Conservation (phyloP, 1,140 invertebrate genomes). For the Drosophila micromelanica region DNA sequence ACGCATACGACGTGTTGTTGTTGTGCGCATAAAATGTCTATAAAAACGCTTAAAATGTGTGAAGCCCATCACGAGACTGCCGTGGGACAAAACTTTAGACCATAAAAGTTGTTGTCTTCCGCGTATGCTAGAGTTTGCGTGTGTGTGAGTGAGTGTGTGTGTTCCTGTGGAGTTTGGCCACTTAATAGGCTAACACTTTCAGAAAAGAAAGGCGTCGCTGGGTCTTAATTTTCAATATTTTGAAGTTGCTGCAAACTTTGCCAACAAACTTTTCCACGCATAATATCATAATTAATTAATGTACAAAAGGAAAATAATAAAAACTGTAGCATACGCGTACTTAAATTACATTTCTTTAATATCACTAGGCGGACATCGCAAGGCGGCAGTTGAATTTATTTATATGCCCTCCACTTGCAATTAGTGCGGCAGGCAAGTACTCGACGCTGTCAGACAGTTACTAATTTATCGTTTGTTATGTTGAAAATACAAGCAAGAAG, state of each 20-base stretch:
- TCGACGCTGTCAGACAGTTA: slow-evolving; percentile 51
- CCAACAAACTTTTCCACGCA: slow-evolving; percentile 43
- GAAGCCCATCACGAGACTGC: slow-evolving; percentile 23
- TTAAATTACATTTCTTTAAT: slow-evolving; percentile 48
- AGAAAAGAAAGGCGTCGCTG: slow-evolving; percentile 24
- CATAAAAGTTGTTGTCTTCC: slow-evolving; percentile 56
- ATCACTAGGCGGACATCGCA: slow-evolving; percentile 9
- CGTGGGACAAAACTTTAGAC: slow-evolving; percentile 48
- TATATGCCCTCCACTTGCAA: slow-evolving; percentile 68
- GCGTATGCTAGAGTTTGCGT: background rate
- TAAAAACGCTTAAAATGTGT: slow-evolving; percentile 74
- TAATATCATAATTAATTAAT: slow-evolving; percentile 76
- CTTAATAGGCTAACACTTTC: slow-evolving; percentile 38
- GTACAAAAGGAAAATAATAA: slow-evolving; percentile 6
- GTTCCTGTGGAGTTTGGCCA: slow-evolving; percentile 3
- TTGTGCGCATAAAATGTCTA: slow-evolving; percentile 67
- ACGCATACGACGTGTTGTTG: slow-evolving; percentile 64
- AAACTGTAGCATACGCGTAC: slow-evolving; percentile 17
- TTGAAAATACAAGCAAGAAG: slow-evolving; percentile 57
- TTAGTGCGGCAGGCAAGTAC: slow-evolving; percentile 69
- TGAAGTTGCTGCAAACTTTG: slow-evolving; percentile 53
- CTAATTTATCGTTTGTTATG: slow-evolving; percentile 81
- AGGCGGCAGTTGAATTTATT: slow-evolving; percentile 59
- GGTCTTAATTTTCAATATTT: slow-evolving; percentile 77
- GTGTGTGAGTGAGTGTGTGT: slow-evolving; percentile 6